phyloP scores from a whole-genome alignment of 2,888 invertebrate species.

The Alviniconcha strummeri region DNA sequence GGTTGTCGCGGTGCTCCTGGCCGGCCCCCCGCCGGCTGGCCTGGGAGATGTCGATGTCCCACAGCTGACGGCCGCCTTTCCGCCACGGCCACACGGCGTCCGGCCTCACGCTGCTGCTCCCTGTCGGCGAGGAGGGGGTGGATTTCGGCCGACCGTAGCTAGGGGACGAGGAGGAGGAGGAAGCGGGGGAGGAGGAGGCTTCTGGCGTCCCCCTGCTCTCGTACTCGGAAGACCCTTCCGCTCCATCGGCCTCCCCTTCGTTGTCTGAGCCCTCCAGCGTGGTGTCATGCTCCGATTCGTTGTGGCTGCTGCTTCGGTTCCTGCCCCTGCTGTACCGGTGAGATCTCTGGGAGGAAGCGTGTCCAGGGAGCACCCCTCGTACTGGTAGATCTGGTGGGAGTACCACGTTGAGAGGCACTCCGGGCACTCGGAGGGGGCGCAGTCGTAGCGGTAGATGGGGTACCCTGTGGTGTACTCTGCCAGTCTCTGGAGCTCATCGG shows the following conservation, averaged over 20 bases:
- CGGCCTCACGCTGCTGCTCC: conserved; percentile 2
- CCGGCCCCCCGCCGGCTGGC: conserved; percentile 43
- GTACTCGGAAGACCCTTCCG: conserved; percentile 38
- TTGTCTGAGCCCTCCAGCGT: conserved; percentile 37
- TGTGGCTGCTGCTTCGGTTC: conserved; percentile 3
- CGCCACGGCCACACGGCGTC: conserved; percentile 27
- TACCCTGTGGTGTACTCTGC: conserved; percentile 67
- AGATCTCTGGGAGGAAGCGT: conserved; percentile 16
- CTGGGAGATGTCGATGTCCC: conserved; percentile 60
- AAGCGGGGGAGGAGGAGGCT: not conserved
- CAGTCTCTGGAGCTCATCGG: conserved; percentile 63
- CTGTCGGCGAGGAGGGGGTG: conserved; percentile 3
- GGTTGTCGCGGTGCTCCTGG: conserved; percentile 47
- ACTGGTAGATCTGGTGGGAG: conserved; percentile 47
- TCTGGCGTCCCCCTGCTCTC: not conserved
- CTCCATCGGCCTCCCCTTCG: conserved; percentile 44
- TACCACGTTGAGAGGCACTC: conserved; percentile 61
- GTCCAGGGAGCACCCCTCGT: conserved; percentile 37
- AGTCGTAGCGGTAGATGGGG: conserved; percentile 66
- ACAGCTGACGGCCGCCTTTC: conserved; percentile 48
- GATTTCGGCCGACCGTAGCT: not conserved
- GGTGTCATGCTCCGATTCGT: conserved; percentile 16
- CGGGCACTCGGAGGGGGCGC: conserved; percentile 65
- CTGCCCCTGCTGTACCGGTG: not conserved
- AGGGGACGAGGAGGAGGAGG: not conserved